Base-by-base conservation (phyloP, 2,888 invertebrate species). In the Autographa gamma region DNA sequence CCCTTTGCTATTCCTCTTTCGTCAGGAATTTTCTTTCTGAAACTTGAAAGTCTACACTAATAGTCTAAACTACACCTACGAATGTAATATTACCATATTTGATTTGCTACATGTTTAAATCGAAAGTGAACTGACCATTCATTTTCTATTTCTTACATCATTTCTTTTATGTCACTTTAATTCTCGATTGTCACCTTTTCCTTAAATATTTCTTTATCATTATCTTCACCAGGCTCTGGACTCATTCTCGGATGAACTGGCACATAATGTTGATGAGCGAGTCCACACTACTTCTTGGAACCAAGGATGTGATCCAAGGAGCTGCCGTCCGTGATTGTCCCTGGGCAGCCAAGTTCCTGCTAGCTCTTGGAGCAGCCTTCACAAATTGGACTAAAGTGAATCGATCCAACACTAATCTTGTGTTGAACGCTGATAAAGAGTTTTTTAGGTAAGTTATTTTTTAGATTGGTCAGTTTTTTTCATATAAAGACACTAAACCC, bases 281-380 rank as follows among this genome's bases (percentile, higher is more conserved):
- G 25, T 93, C 94, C 0, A 71, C 88, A 0, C 38, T 95, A 0
- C 82, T 92, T 0, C 87, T 95, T 0, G 92, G 93, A 0, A 80
- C 89, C 0, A 86, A 91, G n/a, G 93, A 94, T 41, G n/a, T 89
- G 7, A 85, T 94, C 19, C 87, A 86, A 65, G 79, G 84, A 3
- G 93, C 93, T 1, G 91, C 95, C 0, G 85, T 88, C 0, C 81
- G 69, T 0, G 94, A 95, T 41, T 93, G 95, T 61, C 89, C 92
- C 0, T 95, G 95, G 95, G 89, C 89, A 0, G 77, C 90, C 5
- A 87, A 73, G 19, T 95, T 92, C 61, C 89, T 95, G 0, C 78
- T 74, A 0, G 85, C 83, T 60, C 81, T 95, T 2, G 89, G 92
- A 4, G n/a, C 69, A 0, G 83, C 93, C 0, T 94, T 95, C 69